phyloP scores from a whole-genome alignment of 2,113 vertebrate genomes.

The Spea multiplicata region DNA sequence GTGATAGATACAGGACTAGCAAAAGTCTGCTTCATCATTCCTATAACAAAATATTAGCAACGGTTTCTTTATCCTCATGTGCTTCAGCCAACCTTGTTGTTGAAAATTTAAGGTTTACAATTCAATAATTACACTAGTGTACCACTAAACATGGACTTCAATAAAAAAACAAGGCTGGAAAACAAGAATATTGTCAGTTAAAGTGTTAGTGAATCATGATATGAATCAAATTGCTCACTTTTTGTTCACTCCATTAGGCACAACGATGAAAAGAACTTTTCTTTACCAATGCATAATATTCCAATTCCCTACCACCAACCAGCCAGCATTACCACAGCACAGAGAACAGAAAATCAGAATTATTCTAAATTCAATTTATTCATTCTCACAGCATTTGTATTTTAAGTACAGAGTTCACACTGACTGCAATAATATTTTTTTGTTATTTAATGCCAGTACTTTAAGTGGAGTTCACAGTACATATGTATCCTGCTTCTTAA shows the following conservation, averaged over 20 bases:
- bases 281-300: constrained; percentile 64
- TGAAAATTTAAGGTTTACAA: constrained; percentile 55
- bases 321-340: constrained; percentile 60
- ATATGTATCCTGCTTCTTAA: constrained; percentile 39
- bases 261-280: constrained; percentile 66
- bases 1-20: constrained; percentile 26
- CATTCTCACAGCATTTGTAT: constrained; percentile 59
- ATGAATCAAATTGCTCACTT: constrained; percentile 72
- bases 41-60: constrained; percentile 57
- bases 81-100: constrained; percentile 57
- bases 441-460: constrained; percentile 40
- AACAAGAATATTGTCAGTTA: constrained; percentile 66
- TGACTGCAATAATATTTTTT: constrained; percentile 43
- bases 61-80: constrained; percentile 55
- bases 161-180: constrained; percentile 59
- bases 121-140: constrained; percentile 66
- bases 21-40: constrained; percentile 51
- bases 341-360: constrained; percentile 29
- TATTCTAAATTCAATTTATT: constrained; percentile 60
- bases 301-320: constrained; percentile 69
- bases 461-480: constrained; percentile 28
- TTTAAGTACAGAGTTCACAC: constrained; percentile 52
- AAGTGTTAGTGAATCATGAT: constrained; percentile 68
- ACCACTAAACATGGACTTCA: constrained; percentile 66
- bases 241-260: constrained; percentile 71